Percentiles rank a stretch among this genome's conserved stretches.
phyloP scores from a whole-genome alignment of 1,140 invertebrate genomes.

The Euura lappo region DNA sequence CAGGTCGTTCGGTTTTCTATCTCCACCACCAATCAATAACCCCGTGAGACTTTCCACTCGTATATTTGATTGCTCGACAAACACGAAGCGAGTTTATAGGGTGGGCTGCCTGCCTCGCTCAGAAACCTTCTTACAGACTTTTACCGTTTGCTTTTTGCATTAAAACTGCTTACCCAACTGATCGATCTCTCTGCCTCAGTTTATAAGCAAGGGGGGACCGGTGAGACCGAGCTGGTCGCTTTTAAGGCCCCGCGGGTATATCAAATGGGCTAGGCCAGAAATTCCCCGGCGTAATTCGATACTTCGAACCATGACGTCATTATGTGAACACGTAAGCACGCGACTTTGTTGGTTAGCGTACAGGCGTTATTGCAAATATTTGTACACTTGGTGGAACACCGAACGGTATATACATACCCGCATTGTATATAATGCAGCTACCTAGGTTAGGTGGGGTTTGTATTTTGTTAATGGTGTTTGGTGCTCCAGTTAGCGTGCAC shows the following conservation, averaged over 20 bases:
- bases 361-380: slow-evolving; percentile 7
- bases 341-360: neutral
- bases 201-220: too few relatives aligned
- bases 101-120: slow-evolving; percentile 24
- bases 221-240: too few relatives aligned
- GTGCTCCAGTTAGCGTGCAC: slow-evolving; percentile 1
- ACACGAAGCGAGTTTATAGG: slow-evolving; percentile 57
- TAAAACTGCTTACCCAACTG: slow-evolving; percentile 9
- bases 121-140: slow-evolving; percentile 10
- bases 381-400: neutral
- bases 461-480: slow-evolving; percentile 7
- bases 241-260: too few relatives aligned
- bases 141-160: slow-evolving; percentile 11
- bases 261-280: too few relatives aligned
- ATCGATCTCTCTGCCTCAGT: neutral
- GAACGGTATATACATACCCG: neutral
- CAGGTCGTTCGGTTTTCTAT: slow-evolving; percentile 12
- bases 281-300: neutral
- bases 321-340: neutral
- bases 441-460: neutral
- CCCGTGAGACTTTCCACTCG: slow-evolving; percentile 56
- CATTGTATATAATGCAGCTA: neutral
- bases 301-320: neutral
- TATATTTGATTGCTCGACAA: slow-evolving; percentile 61
- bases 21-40: slow-evolving; percentile 45